phyloP scores from a whole-genome alignment of 2,797 vertebrate genomes.

The Neomorphus geoffroyi region DNA sequence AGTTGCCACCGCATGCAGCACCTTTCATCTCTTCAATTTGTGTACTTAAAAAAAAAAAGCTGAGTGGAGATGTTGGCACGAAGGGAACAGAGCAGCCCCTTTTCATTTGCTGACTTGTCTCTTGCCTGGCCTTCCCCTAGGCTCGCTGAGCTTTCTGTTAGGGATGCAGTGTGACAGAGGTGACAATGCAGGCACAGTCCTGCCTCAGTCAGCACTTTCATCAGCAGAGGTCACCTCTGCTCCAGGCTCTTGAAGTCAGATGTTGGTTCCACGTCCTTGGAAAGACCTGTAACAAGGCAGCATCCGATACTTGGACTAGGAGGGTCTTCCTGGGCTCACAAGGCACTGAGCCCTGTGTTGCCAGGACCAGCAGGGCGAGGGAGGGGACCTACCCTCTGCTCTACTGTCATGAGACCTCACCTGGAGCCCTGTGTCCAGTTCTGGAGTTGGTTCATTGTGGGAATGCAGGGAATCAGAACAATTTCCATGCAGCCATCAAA shows the following conservation, averaged over 20 bases:
- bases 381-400: no score
- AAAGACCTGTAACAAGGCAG: not conserved
- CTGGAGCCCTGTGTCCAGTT: no score
- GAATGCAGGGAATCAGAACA: not conserved
- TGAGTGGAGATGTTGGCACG: not conserved
- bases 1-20: not conserved
- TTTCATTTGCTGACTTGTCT: conserved; percentile 11
- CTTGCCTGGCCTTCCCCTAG: not conserved
- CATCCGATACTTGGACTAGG: not conserved
- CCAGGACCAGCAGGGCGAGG: not conserved
- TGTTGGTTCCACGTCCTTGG: not conserved
- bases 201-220: conserved; percentile 46
- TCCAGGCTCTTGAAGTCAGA: not conserved
- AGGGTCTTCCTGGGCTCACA: not conserved
- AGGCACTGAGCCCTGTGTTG: not conserved
- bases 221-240: conserved; percentile 22
- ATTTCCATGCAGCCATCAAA: not conserved
- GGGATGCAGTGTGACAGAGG: conserved; percentile 15
- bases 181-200: not conserved
- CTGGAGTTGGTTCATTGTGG: not conserved
- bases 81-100: not conserved
- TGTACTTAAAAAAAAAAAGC: conserved; percentile 18
- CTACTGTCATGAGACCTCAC: no score
- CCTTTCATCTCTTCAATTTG: not conserved
- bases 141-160: not conserved